Evolutionary conservation across 1,140 invertebrate genomes (phyloP), one percentile per base, ranked within the genome.

Genomic region (Drosophila sturtevanti): DNA sequence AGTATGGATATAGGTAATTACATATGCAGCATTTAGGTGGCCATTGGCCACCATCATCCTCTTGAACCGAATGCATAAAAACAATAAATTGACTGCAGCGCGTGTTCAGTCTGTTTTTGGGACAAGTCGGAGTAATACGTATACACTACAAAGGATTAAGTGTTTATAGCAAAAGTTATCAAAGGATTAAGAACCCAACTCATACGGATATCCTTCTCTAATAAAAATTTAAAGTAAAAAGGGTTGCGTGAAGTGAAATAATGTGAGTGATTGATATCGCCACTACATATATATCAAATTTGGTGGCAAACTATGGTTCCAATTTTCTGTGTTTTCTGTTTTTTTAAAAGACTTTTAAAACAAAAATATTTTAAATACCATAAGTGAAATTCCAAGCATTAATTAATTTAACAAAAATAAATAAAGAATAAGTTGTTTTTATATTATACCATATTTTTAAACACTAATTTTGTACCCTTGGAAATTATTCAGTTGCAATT

Each of bases 61-160:
- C 61, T 18, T 65, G 2, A 54, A 58, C 38, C 54, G 52, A 74
- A 44, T 72, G 52, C 68, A 84, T 89, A 89, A 72, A 89, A 89
- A 68, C 69, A 80, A 64, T 73, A 37, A 22, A 37, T 16, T 35
- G 18, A 58, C 27, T 69, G 54, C 77, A 75, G 67, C 64, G 38
- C 77, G 74, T 79, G 80, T 89, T 89, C 84, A 89, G 84, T 89
- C 69, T 78, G 72, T 66, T 58, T 75, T 74, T 68, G 84, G 72
- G 70, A 70, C 61, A 74, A 68, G 69, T 89, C 84, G 72, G 64
- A 78, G 56, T 68, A 41, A 79, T 84, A 72, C 73, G 74, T 41
- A 73, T 44, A 35, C 55, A 75, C 41, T 44, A 68, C 24, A 35
- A 66, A 67, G 61, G 72, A 75, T 77, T 64, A 63, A 75, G 4